Conservation (phyloP, 1,140 invertebrate genomes). For the Philopotamus ludificatus region DNA sequence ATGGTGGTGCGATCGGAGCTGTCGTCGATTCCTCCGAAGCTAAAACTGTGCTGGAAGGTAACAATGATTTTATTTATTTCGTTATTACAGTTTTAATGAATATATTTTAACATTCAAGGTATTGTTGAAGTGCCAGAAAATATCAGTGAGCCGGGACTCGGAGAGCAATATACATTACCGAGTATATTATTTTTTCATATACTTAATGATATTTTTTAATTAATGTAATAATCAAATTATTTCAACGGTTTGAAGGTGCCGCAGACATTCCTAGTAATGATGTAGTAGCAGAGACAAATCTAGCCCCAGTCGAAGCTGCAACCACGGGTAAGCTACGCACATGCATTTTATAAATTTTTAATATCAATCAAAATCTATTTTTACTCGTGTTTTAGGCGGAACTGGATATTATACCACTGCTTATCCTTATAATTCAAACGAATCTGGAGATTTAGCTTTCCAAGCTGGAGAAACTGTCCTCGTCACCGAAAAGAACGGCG, state of each 20-base stretch:
- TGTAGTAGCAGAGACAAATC: no score
- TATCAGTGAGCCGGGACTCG: constrained; percentile 56
- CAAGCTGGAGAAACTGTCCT: constrained; percentile 86
- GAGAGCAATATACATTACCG: constrained; percentile 48
- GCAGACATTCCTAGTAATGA: no score
- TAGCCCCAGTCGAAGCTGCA: constrained; percentile 25
- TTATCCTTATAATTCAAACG: constrained; percentile 82
- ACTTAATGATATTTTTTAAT: background rate
- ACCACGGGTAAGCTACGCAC: background rate
- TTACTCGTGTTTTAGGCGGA: constrained; percentile 43
- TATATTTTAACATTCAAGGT: constrained; percentile 47
- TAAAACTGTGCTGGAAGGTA: constrained; percentile 53
- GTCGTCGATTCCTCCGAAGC: constrained; percentile 44
- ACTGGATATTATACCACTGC: constrained; percentile 77
- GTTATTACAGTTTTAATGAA: background rate
- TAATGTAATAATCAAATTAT: background rate
- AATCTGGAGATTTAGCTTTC: constrained; percentile 89
- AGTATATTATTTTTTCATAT: constrained; percentile 36
- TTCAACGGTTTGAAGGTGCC: background rate
- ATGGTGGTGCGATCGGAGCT: background rate
- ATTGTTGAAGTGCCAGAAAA: constrained; percentile 76
- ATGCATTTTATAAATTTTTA: constrained; percentile 10
- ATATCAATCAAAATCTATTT: background rate
- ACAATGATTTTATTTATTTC: constrained; percentile 5
- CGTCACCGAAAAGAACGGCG: constrained; percentile 86